Base-by-base conservation (phyloP, 2,113 vertebrate species). In the Notothenia coriiceps region DNA sequence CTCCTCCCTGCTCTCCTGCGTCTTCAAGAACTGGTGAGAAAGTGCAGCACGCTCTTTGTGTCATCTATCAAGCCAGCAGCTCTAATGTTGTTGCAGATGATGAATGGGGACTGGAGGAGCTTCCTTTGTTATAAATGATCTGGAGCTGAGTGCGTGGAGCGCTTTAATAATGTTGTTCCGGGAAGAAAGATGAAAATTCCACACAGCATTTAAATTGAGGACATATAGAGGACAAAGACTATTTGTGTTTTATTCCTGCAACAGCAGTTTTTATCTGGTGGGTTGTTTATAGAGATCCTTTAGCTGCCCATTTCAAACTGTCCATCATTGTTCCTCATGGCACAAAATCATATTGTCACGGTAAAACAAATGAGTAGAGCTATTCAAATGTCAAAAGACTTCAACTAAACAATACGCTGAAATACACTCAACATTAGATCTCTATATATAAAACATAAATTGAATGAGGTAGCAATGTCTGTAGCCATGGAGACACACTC, bases 11-110 rank as follows among this genome's bases (percentile, higher is more conserved):
- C 95, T 1, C 96, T 99, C 74, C 96, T 99, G 83, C 96, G 97
- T 43, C 95, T 99, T 75, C 98, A 99, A 61, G 98, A 99, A 86
- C 68, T 99, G 96, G 98, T 99, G 94, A 96, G 91, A 59, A 59
- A 65, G 29, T 17, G 52, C 68, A 25, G 13, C n/a, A 0, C 54
- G 29, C 12, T 46, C 13, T 79, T 78, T 79, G 61, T 77, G 62
- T 80, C 72, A 64, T 77, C 50, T 57, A 40, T 80, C 44, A 61
- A 67, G 55, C 43, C 40, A 67, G n/a, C 35, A 40, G 10, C 51
- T 6, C 46, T 49, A 14, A 83, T 84, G 60, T 84, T 72, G 70
- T 79, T 77, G 56, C n/a, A 1, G 56, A 82, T 80, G 74, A 83
- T 79, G 60, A 77, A 74, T 50, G 43, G 59, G 29, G 10, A 35